These are phyloP conservation scores for Dendrolimus punctatus DNA, from an alignment of 1,140 invertebrate species.

Conservation along the genomic window DNA sequence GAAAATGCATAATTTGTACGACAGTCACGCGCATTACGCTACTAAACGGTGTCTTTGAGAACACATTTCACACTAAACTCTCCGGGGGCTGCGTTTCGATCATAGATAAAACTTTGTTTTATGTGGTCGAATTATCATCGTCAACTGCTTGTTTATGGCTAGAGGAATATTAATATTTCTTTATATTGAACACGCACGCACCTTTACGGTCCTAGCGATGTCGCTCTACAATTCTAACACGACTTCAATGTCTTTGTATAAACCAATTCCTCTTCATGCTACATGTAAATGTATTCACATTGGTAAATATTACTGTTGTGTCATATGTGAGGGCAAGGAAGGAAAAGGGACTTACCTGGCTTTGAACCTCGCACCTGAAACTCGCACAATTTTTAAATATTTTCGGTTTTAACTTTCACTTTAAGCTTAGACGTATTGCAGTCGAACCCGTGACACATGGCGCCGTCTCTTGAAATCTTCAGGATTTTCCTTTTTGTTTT, in stretches of 20 bases:
- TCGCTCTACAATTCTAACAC: slow-evolving; percentile 13
- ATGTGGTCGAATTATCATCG: slow-evolving; percentile 59
- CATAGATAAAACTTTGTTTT: slow-evolving; percentile 66
- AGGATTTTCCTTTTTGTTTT: too few species aligned
- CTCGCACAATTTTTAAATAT: too few species aligned
- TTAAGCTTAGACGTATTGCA: too few species aligned
- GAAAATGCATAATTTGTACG: slow-evolving; percentile 68
- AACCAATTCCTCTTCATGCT: slow-evolving; percentile 1
- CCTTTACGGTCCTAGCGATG: slow-evolving; percentile 12
- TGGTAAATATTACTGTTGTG: too few species aligned
- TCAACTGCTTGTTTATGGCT: slow-evolving; percentile 54
- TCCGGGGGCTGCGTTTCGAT: slow-evolving; percentile 44
- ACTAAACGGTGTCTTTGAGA: slow-evolving; percentile 65
- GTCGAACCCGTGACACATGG: too few species aligned
- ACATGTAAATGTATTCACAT: too few species aligned
- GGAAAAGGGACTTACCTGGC: too few species aligned
- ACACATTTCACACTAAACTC: slow-evolving; percentile 68
- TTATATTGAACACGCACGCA: slow-evolving; percentile 47
- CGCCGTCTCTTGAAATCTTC: too few species aligned
- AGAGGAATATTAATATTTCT: slow-evolving; percentile 54
- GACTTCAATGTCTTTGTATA: slow-evolving; percentile 4
- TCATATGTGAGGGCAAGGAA: too few species aligned
- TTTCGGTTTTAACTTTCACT: too few species aligned
- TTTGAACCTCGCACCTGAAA: too few species aligned
- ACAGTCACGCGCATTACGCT: slow-evolving; percentile 62